phyloP scores from a whole-genome alignment of 2,888 invertebrate genomes.

The Lochmaea crataegi region DNA sequence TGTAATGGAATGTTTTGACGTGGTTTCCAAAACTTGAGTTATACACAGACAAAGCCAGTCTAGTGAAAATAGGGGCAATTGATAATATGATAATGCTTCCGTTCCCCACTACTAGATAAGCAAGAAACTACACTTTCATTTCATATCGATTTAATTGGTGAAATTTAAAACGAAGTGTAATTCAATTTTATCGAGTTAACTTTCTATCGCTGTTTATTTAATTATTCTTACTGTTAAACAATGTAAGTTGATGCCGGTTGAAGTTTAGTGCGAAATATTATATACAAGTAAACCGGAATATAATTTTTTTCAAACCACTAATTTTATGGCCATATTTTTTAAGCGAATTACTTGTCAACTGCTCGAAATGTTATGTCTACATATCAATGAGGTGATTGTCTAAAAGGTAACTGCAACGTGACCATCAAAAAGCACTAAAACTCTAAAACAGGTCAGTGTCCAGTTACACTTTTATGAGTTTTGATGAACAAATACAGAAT shows the following conservation, averaged over 20 bases:
- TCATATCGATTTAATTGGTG: too few species aligned
- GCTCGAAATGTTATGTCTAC: constrained; percentile 31
- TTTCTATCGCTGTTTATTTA: too few species aligned
- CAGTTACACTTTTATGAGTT: constrained; percentile 24
- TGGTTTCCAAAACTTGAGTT: too few species aligned
- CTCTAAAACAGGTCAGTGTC: constrained; percentile 20
- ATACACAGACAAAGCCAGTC: too few species aligned
- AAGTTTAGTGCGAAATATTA: background rate
- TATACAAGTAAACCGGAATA: background rate
- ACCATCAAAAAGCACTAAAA: constrained; percentile 31
- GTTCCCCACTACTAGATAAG: too few species aligned
- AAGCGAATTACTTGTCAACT: constrained; percentile 23
- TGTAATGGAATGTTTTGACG: too few species aligned
- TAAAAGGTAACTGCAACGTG: constrained; percentile 27
- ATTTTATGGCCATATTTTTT: constrained; percentile 8
- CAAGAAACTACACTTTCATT: too few species aligned
- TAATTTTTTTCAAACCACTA: background rate
- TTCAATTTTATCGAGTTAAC: too few species aligned
- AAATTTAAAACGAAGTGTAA: too few species aligned
- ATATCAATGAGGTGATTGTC: constrained; percentile 27
- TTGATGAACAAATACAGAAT: constrained; percentile 22
- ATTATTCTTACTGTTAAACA: too few species aligned
- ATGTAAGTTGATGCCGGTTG: background rate
- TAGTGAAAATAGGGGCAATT: too few species aligned
- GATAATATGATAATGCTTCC: too few species aligned